phyloP scores from a whole-genome alignment of 2,888 invertebrate genomes.

The Lottia gigantea region DNA sequence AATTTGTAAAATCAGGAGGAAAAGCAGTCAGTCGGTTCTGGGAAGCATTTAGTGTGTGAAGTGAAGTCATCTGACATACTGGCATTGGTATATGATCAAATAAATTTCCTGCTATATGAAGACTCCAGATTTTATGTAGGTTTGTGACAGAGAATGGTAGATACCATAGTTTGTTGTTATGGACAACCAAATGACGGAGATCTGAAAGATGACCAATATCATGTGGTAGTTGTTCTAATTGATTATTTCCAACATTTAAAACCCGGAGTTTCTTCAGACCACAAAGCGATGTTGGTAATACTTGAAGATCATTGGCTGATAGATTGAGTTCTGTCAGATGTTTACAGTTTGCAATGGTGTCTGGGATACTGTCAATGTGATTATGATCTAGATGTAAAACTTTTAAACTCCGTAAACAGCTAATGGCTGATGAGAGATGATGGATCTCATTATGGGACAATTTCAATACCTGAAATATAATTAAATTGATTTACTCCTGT shows the following conservation, averaged over 20 bases:
- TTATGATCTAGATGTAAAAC: slow-evolving; percentile 55
- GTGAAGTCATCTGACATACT: slow-evolving; percentile 48
- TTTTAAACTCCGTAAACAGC: slow-evolving; percentile 51
- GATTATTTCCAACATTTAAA: slow-evolving; percentile 56
- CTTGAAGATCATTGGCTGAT: slow-evolving; percentile 47
- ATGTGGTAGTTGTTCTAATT: slow-evolving; percentile 59
- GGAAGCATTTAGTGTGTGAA: slow-evolving; percentile 44
- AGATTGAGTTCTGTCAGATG: slow-evolving; percentile 51
- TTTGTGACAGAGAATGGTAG: slow-evolving; percentile 58
- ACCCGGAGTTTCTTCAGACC: slow-evolving; percentile 38
- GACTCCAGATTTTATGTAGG: slow-evolving; percentile 47
- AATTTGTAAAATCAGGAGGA: slow-evolving; percentile 56
- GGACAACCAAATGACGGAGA: slow-evolving; percentile 56
- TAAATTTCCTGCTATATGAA: slow-evolving; percentile 59
- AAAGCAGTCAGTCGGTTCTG: slow-evolving; percentile 56
- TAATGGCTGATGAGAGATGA: slow-evolving; percentile 51
- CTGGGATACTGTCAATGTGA: slow-evolving; percentile 50
- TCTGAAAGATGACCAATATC: slow-evolving; percentile 55
- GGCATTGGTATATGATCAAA: slow-evolving; percentile 61
- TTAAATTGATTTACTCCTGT: slow-evolving; percentile 24
- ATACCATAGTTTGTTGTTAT: slow-evolving; percentile 61
- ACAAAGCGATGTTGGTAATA: slow-evolving; percentile 39
- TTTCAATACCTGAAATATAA: slow-evolving; percentile 54
- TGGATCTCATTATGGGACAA: slow-evolving; percentile 56
- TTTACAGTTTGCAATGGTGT: slow-evolving; percentile 61